Base-by-base conservation (phyloP, 2,888 invertebrate species). In the Anticlea derivata region DNA sequence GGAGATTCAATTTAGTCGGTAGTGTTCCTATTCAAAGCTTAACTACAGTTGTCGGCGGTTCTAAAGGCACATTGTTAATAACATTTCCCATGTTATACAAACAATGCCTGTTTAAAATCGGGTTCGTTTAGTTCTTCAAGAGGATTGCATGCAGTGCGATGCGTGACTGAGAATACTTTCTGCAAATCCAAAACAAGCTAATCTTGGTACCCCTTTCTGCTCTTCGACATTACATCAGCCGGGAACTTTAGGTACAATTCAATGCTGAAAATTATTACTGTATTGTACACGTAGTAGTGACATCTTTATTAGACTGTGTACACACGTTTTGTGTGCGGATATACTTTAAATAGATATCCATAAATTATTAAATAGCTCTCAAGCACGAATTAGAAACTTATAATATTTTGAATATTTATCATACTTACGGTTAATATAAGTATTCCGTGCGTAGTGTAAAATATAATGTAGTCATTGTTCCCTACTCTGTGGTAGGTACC, bases 1-100 rank as follows among this genome's bases (percentile, higher is more conserved):
- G 65, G 58, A 51, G 60, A 70, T 73, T 70, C 65, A 70, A 72
- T 72, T 70, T 60, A 62, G 60, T 58, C 48, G 45, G 49, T 55
- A 55, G 54, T 60, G 68, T 66, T 61, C 43, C 53, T 62, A 53
- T 61, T 61, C 45, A 50, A 45, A 43, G 7, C 13, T 30, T 10
- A 11, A 6, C 30, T 31, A 31, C 7, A 31, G 31, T 31, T 31
- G 5, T 7, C 31, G 31, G 13, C 31, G 7, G n/a, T 13, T 31
- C 7, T 13, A 23, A 17, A 7, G 13, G 12, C 31, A 31, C 31
- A 31, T 30, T 23, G 5, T 23, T 5, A n/a, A n/a, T n/a, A n/a
- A n/a, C n/a, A n/a, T n/a, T n/a, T n/a, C n/a, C n/a, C n/a, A n/a
- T n/a, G n/a, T n/a, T n/a, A n/a, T n/a, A n/a, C n/a, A n/a, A n/a